Evolutionary conservation across 2,113 vertebrate species (phyloP).

Genomic region (Melanerpes aurifrons): DNA sequence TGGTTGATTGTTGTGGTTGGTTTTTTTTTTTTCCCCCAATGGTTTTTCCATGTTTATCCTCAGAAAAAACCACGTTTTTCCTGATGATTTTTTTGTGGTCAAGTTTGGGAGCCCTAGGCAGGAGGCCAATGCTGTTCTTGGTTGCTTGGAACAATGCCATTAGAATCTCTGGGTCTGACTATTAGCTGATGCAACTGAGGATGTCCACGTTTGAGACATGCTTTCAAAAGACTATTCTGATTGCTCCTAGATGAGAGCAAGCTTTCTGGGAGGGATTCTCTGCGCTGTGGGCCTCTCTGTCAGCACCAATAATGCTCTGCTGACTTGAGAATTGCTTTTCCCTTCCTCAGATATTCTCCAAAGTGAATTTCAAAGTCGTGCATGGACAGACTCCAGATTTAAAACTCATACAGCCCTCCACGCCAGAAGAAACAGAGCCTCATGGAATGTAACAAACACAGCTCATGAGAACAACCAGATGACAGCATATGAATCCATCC

Average conservation of each 20-base stretch:
- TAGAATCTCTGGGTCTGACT: background rate
- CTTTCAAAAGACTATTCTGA: background rate
- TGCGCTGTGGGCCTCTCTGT: background rate
- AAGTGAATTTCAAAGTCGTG: conserved; percentile 34
- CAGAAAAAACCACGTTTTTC: background rate
- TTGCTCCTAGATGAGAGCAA: background rate
- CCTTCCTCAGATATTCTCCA: background rate
- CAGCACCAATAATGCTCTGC: background rate
- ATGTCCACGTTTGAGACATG: background rate
- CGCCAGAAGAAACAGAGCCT: conserved; percentile 41
- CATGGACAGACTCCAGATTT: conserved; percentile 52
- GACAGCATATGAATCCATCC: conserved; percentile 36
- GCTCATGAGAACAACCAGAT: conserved; percentile 8
- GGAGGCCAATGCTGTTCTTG: background rate
- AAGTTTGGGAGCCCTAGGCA: background rate
- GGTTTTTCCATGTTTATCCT: background rate
- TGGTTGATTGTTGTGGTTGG: background rate
- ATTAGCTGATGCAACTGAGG: background rate
- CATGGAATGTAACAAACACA: conserved; percentile 17
- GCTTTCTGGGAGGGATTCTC: conserved; percentile 11
- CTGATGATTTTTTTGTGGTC: background rate
- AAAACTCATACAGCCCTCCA: conserved; percentile 13
- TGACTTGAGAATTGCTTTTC: conserved; percentile 38
- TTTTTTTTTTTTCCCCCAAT: background rate
- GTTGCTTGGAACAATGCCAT: background rate